Evolutionary conservation across 2,113 vertebrate genomes (phyloP), one percentile per base, ranked within the genome.

Genomic region (Myrmecophaga tridactyla): DNA sequence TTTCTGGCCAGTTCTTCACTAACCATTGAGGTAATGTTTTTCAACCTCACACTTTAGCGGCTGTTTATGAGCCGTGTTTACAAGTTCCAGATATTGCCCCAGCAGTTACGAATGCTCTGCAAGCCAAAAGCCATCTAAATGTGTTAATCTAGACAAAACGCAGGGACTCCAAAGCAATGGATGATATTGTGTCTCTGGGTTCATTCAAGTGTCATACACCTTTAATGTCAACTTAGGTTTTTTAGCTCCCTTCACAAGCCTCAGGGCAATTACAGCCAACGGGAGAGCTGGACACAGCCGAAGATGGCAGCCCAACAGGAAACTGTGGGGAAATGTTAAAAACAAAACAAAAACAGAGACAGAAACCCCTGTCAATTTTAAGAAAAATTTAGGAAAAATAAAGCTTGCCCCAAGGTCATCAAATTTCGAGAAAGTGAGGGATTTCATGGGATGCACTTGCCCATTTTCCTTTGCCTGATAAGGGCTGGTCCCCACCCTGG

Each of bases 291-390:
- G 93, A 48, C 76, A 62, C 36, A 88, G 85, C 92, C 96, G 94
- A 85, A 86, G 7, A 97, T n/a, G 89, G 88, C 90, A 94, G 0
- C 0, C 20, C 90, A 95, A 93, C 92, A 95, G 95, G 97, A 97
- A 97, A 97, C 48, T 51, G 95, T 80, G 95, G 92, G 94, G 90
- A 95, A 92, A 93, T 34, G 93, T 96, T 48, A 41, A 97, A 97
- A 97, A 96, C 96, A 97, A 97, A 97, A 94, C 72, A 96, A 97
- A 97, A 95, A 96, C 89, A 89, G 77, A 95, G 77, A 89, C 88
- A 56, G 85, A 94, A 92, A 83, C 29, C 12, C 46, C 88, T 78
- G 90, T 94, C 84, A 65, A 90, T 89, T 93, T 96, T 89, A 87
- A 92, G 86, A 90, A 94, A 90, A 29, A 56, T 67, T 94, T 58